Evolutionary conservation across 2,797 vertebrate species (phyloP), one percentile per base, ranked within the genome.

Genomic region (Cossypha caffra): DNA sequence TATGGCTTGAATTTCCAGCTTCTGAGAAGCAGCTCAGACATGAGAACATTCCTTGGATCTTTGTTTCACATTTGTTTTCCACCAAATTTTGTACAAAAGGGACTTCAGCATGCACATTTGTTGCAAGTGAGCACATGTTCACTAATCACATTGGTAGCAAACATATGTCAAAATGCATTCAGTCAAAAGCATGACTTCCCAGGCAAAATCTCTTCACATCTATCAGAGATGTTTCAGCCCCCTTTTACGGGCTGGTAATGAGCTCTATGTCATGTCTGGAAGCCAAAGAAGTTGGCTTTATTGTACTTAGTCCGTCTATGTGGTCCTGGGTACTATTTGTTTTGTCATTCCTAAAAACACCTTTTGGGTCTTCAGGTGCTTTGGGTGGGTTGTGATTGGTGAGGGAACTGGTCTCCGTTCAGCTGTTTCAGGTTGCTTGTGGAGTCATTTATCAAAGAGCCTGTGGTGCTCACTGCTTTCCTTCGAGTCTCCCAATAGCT

Each of bases 401-500:
- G n/a, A 66, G 31, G 47, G 38, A 79, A 6, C 28, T 91, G 62
- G 19, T 68, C 4, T 1, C 12, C 42, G 38, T 45, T 86, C 28
- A 63, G 1, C 40, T 19, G 28, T 40, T 89, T 57, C 19, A 18
- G 21, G 47, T 58, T 5, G 29, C 28, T 42, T 29, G 8, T 26
- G 48, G 29, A 72, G 16, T 42, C 20, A 31, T 78, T 86, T 55
- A 16, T 74, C n/a, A 78, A 57, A 78, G 62, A 16, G 38, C 38
- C 24, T 38, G 21, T 73, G 68, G n/a, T 88, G 28, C 45, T 83
- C 33, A 5, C 11, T 71, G 55, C 35, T 92, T 90, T 90, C 33
- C 50, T 75, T 42, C 0, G 0, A 25, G 54, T 24, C 20, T 74
- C 50, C 19, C 17, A 13, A 3, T 18, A 29, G 29, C 26, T 69